Evolutionary conservation across 1,140 invertebrate species (phyloP).

Genomic region (Drosophila mauritiana): DNA sequence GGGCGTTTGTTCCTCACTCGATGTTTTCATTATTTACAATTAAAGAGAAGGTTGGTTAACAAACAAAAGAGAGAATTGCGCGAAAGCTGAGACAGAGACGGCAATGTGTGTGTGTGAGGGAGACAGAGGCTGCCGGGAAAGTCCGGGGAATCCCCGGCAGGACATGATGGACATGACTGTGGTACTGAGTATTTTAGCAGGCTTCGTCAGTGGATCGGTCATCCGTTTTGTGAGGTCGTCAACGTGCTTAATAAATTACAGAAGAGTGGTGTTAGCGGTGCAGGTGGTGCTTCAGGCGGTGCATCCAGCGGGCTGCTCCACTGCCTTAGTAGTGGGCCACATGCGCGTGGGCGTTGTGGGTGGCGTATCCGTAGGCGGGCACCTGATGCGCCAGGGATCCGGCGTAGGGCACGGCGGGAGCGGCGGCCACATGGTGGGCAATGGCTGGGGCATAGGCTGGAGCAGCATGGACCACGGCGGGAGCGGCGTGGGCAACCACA

Average conservation of each 20-base stretch:
- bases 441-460: conserved; percentile 62
- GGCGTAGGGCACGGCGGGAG: conserved; percentile 67
- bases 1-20: conserved; percentile 48
- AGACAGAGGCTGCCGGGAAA: conserved; percentile 37
- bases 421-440: conserved; percentile 76
- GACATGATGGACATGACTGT: conserved; percentile 84
- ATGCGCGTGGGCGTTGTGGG: conserved; percentile 76
- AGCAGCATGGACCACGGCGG: conserved; percentile 59
- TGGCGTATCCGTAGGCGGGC: conserved; percentile 72
- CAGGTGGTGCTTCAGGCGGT: conserved; percentile 77
- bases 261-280: conserved; percentile 88
- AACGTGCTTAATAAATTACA: conserved; percentile 96
- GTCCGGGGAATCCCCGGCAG: conserved; percentile 9
- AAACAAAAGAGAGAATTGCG: conserved; percentile 67
- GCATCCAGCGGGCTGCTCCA: conserved; percentile 6
- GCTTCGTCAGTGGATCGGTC: conserved; percentile 90
- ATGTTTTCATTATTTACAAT: conserved; percentile 65
- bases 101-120: conserved; percentile 33
- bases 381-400: conserved; percentile 77
- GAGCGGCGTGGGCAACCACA: conserved; percentile 53
- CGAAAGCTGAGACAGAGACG: conserved; percentile 71
- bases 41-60: conserved; percentile 56
- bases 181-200: conserved; percentile 88
- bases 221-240: conserved; percentile 84
- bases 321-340: conserved; percentile 75